These are phyloP conservation scores for Pseudomyrmex concolor DNA, from an alignment of 1,140 invertebrate species.

Conservation along the genomic window DNA sequence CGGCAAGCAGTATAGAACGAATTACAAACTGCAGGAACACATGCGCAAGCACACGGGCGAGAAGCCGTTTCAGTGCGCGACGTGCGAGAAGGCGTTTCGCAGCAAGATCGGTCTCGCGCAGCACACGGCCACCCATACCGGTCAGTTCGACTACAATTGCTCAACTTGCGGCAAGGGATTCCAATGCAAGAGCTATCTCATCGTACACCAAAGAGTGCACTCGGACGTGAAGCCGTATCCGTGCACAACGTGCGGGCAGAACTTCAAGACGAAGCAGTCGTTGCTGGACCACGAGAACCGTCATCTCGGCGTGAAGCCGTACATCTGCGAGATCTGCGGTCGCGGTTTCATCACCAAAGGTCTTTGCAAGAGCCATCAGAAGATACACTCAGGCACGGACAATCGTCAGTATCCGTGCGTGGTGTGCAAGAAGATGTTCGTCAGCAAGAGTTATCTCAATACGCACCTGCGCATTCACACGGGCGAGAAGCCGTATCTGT, in stretches of 20 bases:
- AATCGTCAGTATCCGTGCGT: slow-evolving; percentile 89
- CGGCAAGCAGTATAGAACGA: slow-evolving; percentile 87
- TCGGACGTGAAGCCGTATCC: slow-evolving; percentile 87
- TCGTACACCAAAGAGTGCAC: slow-evolving; percentile 90
- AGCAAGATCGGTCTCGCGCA: slow-evolving; percentile 89
- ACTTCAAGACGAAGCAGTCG: slow-evolving; percentile 91
- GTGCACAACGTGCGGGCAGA: slow-evolving; percentile 87
- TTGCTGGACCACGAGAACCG: slow-evolving; percentile 92
- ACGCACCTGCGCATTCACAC: slow-evolving; percentile 95
- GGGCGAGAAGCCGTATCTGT: slow-evolving; percentile 91
- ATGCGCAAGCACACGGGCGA: slow-evolving; percentile 93
- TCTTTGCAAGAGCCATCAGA: slow-evolving; percentile 89
- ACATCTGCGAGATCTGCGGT: slow-evolving; percentile 92
- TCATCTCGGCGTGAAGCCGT: slow-evolving; percentile 93
- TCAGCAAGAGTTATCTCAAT: slow-evolving; percentile 91
- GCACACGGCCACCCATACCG: slow-evolving; percentile 89
- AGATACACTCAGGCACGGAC: slow-evolving; percentile 89
- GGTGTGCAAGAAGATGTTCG: slow-evolving; percentile 89
- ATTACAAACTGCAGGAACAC: slow-evolving; percentile 91
- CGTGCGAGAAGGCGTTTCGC: slow-evolving; percentile 91
- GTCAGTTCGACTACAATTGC: slow-evolving; percentile 88
- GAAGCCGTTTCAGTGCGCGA: slow-evolving; percentile 91
- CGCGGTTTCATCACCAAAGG: slow-evolving; percentile 93
- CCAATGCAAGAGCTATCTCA: slow-evolving; percentile 89
- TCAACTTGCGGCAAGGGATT: slow-evolving; percentile 90